These are phyloP conservation scores for Pangasius mekongensis DNA, from an alignment of 2,797 vertebrate species.

Conservation along the genomic window DNA sequence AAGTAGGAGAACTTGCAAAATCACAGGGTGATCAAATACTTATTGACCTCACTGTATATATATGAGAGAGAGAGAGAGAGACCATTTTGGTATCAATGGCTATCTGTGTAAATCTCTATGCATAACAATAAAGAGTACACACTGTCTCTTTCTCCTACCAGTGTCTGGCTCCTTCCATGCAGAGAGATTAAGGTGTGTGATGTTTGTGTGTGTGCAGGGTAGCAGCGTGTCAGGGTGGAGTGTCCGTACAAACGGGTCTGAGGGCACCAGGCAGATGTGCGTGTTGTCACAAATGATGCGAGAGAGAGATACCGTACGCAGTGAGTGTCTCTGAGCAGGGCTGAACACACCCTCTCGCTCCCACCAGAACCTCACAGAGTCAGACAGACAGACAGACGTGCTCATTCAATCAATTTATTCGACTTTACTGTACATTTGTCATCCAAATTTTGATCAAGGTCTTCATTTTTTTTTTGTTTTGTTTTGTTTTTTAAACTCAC, in stretches of 20 bases:
- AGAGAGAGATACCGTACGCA: slow-evolving; percentile 78
- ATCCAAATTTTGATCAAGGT: background rate
- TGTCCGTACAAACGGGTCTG: slow-evolving; percentile 77
- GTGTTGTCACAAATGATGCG: slow-evolving; percentile 90
- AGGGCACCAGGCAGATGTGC: slow-evolving; percentile 78
- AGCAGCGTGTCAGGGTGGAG: slow-evolving; percentile 71
- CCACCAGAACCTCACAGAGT: slow-evolving; percentile 86
- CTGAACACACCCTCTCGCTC: slow-evolving; percentile 84
- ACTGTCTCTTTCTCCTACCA: slow-evolving; percentile 58
- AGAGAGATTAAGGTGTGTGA: slow-evolving; percentile 72
- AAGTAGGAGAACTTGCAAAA: too few relatives aligned
- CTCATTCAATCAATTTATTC: background rate
- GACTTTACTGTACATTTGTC: background rate
- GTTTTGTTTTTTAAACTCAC: background rate
- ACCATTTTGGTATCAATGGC: background rate
- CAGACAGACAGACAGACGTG: background rate
- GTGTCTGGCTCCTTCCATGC: slow-evolving; percentile 75
- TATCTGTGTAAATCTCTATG: background rate
- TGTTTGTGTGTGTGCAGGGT: slow-evolving; percentile 71
- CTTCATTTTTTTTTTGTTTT: background rate
- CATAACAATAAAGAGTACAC: background rate
- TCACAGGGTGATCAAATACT: too few relatives aligned
- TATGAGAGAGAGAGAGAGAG: too few relatives aligned
- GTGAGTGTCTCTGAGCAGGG: slow-evolving; percentile 70
- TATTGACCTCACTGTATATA: too few relatives aligned